These are phyloP conservation scores for Heliconius nattereri DNA, from an alignment of 1,140 invertebrate species.

Conservation along the genomic window DNA sequence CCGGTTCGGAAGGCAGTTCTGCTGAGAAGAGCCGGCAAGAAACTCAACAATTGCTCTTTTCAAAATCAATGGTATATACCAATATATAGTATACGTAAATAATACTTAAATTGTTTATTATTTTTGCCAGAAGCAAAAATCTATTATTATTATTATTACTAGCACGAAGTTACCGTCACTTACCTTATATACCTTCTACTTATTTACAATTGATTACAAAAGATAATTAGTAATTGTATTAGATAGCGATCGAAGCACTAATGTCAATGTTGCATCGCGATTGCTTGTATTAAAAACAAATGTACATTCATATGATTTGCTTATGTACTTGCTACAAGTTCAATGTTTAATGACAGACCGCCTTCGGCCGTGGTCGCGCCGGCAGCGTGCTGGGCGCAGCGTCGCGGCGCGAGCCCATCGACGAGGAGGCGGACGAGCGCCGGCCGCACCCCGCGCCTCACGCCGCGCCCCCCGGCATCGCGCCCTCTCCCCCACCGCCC, in stretches of 20 bases:
- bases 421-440: conserved; percentile 87
- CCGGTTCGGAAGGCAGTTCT: too few relatives aligned
- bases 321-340: too few relatives aligned
- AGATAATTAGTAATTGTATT: not conserved
- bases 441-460: conserved; percentile 48
- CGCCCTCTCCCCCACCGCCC: conserved; percentile 65
- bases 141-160: too few relatives aligned
- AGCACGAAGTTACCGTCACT: too few relatives aligned
- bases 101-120: too few relatives aligned
- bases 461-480: conserved; percentile 58
- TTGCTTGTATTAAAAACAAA: not conserved
- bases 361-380: conserved; percentile 82
- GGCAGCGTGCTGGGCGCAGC: conserved; percentile 81
- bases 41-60: too few relatives aligned
- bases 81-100: too few relatives aligned
- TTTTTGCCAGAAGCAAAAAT: too few relatives aligned
- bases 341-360: conserved; percentile 50
- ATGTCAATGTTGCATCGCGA: not conserved
- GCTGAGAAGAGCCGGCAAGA: too few relatives aligned
- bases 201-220: not conserved
- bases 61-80: too few relatives aligned
- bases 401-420: conserved; percentile 89
- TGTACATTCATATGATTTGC: too few relatives aligned
- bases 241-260: not conserved
- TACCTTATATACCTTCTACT: not conserved